phyloP scores from a whole-genome alignment of 2,797 vertebrate species.

The Lateolabrax maculatus region DNA sequence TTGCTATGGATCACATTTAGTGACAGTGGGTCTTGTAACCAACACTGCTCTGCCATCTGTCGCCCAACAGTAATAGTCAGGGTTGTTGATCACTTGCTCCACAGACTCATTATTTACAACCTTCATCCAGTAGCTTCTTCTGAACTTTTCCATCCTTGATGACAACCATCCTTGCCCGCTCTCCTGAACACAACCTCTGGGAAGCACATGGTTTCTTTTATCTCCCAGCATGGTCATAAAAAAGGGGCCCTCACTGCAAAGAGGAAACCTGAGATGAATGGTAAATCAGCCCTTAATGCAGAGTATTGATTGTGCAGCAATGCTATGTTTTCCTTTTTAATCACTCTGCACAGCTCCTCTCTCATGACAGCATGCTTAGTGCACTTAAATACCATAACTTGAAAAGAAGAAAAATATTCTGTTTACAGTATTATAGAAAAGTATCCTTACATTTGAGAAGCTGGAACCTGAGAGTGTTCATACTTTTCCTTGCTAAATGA shows the following conservation, averaged over 20 bases:
- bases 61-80: constrained; percentile 16
- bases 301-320: constrained; percentile 40
- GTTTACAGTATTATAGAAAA: too few relatives aligned
- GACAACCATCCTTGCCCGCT: constrained; percentile 10
- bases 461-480: background rate
- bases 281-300: constrained; percentile 41
- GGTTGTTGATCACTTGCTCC: constrained; percentile 24
- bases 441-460: background rate
- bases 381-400: background rate
- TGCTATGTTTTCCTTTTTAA: constrained; percentile 34
- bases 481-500: background rate
- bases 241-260: constrained; percentile 29
- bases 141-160: constrained; percentile 26
- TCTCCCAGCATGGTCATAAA: constrained; percentile 28
- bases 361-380: constrained; percentile 29
- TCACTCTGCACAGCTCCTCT: constrained; percentile 17
- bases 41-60: constrained; percentile 49
- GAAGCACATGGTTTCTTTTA: constrained; percentile 54
- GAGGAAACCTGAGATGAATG: constrained; percentile 52
- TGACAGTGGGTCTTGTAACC: constrained; percentile 33
- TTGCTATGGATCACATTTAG: constrained; percentile 39
- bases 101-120: constrained; percentile 23
- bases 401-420: background rate
- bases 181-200: constrained; percentile 32
- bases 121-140: constrained; percentile 9